phyloP scores from a whole-genome alignment of 2,113 vertebrate species.

The Apteryx mantelli region DNA sequence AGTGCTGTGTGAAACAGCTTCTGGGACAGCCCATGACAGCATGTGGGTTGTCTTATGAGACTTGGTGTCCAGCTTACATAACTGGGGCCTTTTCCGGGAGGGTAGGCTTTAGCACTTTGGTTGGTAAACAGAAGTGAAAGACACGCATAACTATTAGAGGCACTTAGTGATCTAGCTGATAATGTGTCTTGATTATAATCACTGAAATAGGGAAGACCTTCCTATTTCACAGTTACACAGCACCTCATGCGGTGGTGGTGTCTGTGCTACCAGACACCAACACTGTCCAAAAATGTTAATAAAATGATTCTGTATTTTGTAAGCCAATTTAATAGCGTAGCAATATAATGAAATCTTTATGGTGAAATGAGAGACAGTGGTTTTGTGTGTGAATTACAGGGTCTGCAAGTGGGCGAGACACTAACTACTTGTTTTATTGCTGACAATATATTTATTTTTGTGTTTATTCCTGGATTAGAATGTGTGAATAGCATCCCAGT shows the following conservation, averaged over 20 bases:
- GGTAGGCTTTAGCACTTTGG: neutral
- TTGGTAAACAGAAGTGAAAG: neutral
- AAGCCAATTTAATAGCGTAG: neutral
- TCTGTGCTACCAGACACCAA: neutral
- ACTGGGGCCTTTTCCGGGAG: neutral
- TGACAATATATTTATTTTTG: slow-evolving; percentile 51
- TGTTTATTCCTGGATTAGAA: slow-evolving; percentile 49
- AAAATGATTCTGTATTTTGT: neutral
- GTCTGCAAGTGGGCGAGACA: neutral
- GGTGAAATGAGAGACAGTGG: neutral
- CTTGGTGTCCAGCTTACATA: neutral
- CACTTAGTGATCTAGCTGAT: neutral
- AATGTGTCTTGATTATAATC: neutral
- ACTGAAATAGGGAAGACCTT: neutral
- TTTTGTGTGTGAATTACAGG: slow-evolving; percentile 36
- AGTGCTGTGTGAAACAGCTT: neutral
- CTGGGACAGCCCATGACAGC: neutral
- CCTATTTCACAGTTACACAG: neutral
- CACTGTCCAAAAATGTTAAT: neutral
- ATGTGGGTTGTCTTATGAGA: neutral
- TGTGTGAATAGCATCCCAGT: slow-evolving; percentile 42
- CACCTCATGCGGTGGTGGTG: neutral
- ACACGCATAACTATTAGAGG: neutral
- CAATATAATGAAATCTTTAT: neutral
- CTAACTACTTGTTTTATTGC: slow-evolving; percentile 50